Evolutionary conservation across 2,888 invertebrate species (phyloP).

Genomic region (Netelia virgata): DNA sequence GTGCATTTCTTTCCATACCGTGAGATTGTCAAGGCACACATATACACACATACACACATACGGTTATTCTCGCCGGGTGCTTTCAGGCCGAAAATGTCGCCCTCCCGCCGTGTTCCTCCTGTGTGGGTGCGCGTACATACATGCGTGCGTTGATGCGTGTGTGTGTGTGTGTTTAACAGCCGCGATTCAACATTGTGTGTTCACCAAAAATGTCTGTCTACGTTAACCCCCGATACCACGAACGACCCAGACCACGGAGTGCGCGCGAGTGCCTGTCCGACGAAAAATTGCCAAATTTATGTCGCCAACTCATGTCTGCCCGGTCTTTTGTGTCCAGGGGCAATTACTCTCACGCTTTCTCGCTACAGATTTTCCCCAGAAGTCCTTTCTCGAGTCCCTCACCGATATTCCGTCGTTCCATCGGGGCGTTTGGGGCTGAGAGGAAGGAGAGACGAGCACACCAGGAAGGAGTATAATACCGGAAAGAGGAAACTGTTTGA

Average conservation of each 20-base stretch:
- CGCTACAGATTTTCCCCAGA: not conserved
- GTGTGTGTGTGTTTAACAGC: constrained; percentile 8
- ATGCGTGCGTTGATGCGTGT: constrained; percentile 14
- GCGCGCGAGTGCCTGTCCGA: constrained; percentile 1
- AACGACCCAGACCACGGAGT: constrained; percentile 59
- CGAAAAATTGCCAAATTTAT: constrained; percentile 75
- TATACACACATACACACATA: not conserved
- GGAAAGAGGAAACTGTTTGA: constrained; percentile 59
- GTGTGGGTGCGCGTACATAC: not conserved
- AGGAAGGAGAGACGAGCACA: constrained; percentile 41
- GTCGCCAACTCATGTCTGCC: constrained; percentile 43
- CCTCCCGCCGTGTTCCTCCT: too few relatives aligned
- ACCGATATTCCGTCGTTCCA: constrained; percentile 1
- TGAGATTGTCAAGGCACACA: not conserved
- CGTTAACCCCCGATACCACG: constrained; percentile 41
- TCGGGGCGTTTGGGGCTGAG: not conserved
- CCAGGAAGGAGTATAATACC: constrained; percentile 51
- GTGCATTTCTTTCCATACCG: not conserved
- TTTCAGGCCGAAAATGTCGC: not conserved
- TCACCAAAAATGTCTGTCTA: constrained; percentile 70
- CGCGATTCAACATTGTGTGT: constrained; percentile 58
- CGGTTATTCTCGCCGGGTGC: not conserved
- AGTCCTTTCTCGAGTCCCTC: constrained; percentile 9
- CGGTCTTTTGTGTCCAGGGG: constrained; percentile 51
- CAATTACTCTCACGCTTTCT: constrained; percentile 69